Base-by-base conservation (phyloP, 2,113 vertebrate species). In the Phaethornis superciliosus region DNA sequence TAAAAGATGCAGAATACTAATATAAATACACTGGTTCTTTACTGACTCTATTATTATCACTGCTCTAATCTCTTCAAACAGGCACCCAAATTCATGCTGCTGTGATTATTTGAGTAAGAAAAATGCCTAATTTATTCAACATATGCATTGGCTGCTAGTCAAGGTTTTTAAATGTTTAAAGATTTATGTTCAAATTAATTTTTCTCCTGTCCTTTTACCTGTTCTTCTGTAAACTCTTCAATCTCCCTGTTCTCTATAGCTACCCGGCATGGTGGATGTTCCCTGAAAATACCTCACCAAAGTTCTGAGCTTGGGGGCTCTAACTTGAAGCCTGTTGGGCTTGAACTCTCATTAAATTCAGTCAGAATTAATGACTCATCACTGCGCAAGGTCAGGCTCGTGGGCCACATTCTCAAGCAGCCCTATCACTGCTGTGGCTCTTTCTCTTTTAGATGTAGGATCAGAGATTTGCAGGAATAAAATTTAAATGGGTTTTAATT, bases 111-210 rank as follows among this genome's bases (percentile, higher is more conserved):
- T 96, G 96, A 95, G 74, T 92, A 97, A 96, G 96, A 97, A 96
- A 93, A 97, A 96, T 96, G 65, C 81, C 93, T 97, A 72, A 91
- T 95, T 96, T 97, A 85, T 87, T 81, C 78, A 89, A 28, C 42
- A 46, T 95, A 91, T 37, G 58, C 71, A 88, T 81, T 92, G 56
- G 67, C 54, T 90, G 89, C 81, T 67, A 69, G 75, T 88, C 76
- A 78, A 52, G 21, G 60, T n/a, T 93, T 95, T 89, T 64, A 85
- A 80, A 46, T 91, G 84, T 94, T 96, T 88, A 95, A 97, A 98
- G 95, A 98, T 97, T 97, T 96, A 97, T 97, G 83, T 93, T 89
- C 77, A 91, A 62, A 88, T 67, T 97, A 71, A 91, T 96, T 94
- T 95, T 96, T 47, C 85, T 76, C 23, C 21, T 68, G 64, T 92